Evolutionary conservation across 2,888 invertebrate genomes (phyloP).

Genomic region (Amphipoea oculea): DNA sequence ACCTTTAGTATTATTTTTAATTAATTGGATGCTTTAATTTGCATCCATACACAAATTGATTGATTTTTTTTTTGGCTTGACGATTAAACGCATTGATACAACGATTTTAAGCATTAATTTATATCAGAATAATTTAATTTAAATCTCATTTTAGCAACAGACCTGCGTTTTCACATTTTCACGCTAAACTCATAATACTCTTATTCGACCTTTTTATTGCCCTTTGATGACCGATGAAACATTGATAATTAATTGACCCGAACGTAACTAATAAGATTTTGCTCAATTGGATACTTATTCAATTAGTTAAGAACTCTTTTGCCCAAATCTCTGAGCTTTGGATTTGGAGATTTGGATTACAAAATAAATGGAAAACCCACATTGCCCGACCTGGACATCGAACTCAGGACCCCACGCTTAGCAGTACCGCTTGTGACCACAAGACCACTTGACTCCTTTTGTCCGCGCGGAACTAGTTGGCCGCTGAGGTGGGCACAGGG

Average conservation of each 20-base stretch:
- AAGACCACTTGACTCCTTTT: not conserved
- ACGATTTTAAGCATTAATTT: not conserved
- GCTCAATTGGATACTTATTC: slow-evolving; percentile 39
- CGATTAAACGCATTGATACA: not conserved
- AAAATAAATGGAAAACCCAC: too few relatives aligned
- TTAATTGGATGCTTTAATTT: not conserved
- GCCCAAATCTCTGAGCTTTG: slow-evolving; percentile 24
- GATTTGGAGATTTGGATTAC: not conserved
- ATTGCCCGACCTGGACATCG: too few relatives aligned
- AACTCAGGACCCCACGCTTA: too few relatives aligned
- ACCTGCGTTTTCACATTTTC: not conserved
- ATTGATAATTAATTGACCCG: slow-evolving; percentile 22
- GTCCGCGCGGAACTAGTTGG: too few relatives aligned
- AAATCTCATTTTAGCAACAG: not conserved
- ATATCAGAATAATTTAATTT: not conserved
- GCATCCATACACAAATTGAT: not conserved
- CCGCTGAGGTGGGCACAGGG: too few relatives aligned
- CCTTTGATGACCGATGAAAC: slow-evolving; percentile 22
- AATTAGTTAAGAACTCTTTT: slow-evolving; percentile 43
- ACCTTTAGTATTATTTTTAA: not conserved
- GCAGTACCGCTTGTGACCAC: too few relatives aligned
- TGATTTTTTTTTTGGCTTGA: not conserved
- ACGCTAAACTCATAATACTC: not conserved
- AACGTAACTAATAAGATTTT: slow-evolving; percentile 33
- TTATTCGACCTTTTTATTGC: not conserved